Base-by-base conservation (phyloP, 2,113 vertebrate genomes). In the Proterorhinus semilunaris region DNA sequence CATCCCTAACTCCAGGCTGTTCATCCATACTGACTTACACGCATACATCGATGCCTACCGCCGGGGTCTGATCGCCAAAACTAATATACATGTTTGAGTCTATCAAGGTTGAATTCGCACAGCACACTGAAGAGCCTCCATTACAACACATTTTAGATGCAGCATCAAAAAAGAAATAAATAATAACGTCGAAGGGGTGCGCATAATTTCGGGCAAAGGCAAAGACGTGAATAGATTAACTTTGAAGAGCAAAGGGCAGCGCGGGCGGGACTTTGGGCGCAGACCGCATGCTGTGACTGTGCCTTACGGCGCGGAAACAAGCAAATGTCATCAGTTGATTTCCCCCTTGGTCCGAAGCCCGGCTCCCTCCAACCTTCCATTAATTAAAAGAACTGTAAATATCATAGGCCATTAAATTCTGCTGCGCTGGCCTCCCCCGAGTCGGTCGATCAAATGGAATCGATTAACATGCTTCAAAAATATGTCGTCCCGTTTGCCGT, bases 311-410 rank as follows among this genome's bases (percentile, higher is more conserved):
- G 49, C 59, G 63, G 36, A 63, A 36, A 61, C 62, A 47, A 55
- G 53, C 67, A 80, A 81, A 85, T 72, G 68, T 72, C 74, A 82
- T 63, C 49, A 8, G 55, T 44, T 57, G 61, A 71, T 82, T 76
- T 78, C 62, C 64, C 71, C 64, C 71, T 67, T 74, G 62, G 74
- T 64, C 53, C 67, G 54, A 6, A 62, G 71, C 27, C 55, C 49
- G 59, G 12, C 36, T 68, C 65, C 55, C 21, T 50, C 53, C 17
- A 63, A 59, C 70, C 71, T 64, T 54, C 64, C 69, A 69, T 77
- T 77, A 85, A 78, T 78, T 69, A 69, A 53, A 46, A 54, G 47
- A 70, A 68, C 71, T 69, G 72, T 63, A 75, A 85, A 82, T 74
- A 74, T 66, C 63, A 67, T 68, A 52, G 62, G 53, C 59, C 72